Evolutionary conservation across 2,113 vertebrate species (phyloP).

Genomic region (Crotalus viridis): DNA sequence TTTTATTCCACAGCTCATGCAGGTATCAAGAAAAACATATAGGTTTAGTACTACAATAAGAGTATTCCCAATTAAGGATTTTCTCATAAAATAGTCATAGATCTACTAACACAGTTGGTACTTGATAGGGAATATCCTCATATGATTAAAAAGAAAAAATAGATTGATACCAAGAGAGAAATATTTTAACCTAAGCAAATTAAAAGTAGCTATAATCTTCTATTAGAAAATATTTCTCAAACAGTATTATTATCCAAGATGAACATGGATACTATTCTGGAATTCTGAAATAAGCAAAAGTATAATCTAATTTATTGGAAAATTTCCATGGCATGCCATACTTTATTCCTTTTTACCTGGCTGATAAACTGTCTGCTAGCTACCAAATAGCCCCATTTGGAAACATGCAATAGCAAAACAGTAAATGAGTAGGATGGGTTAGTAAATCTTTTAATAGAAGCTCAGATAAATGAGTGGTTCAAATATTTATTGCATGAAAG

Average conservation of each 20-base stretch:
- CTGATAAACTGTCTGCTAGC: constrained; percentile 37
- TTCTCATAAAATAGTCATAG: constrained; percentile 32
- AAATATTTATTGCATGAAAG: neutral
- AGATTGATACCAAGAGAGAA: constrained; percentile 38
- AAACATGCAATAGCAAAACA: constrained; percentile 16
- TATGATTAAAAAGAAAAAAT: constrained; percentile 31
- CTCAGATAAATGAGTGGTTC: neutral
- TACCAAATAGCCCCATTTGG: constrained; percentile 5
- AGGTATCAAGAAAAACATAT: neutral
- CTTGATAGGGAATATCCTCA: constrained; percentile 6
- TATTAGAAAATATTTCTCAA: constrained; percentile 56
- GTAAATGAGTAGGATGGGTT: constrained; percentile 14
- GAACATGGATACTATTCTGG: constrained; percentile 25
- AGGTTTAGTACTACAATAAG: neutral
- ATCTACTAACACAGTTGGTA: constrained; percentile 16
- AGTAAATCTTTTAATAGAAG: constrained; percentile 24
- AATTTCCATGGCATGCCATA: neutral
- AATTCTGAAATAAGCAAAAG: constrained; percentile 29
- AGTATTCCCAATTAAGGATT: neutral
- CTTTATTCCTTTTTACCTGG: constrained; percentile 6
- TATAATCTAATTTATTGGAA: constrained; percentile 12
- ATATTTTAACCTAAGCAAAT: constrained; percentile 63
- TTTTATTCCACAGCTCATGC: neutral
- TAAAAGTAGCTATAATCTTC: constrained; percentile 42
- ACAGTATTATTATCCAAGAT: constrained; percentile 41